Evolutionary conservation across 2,797 vertebrate genomes (phyloP).

Genomic region (Odontamblyopus rebecca): DNA sequence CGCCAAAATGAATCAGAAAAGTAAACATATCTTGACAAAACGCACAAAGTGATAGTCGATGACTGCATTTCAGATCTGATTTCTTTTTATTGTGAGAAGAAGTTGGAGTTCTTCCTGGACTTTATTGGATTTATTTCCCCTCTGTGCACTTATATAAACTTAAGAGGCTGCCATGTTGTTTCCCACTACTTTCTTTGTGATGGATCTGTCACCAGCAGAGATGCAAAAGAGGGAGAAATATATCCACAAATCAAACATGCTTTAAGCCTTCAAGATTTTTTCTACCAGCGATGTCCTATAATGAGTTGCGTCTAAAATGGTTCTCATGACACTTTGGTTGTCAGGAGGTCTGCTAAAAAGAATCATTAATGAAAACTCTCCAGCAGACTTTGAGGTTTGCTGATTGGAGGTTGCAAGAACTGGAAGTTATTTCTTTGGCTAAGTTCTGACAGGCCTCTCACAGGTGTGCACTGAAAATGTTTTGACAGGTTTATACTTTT

Average conservation of each 20-base stretch:
- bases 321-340: conserved; percentile 17
- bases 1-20: background rate
- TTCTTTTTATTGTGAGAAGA: conserved; percentile 16
- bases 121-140: background rate
- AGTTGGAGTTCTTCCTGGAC: background rate
- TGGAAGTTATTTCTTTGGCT: conserved; percentile 42
- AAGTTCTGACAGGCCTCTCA: conserved; percentile 44
- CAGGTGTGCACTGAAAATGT: conserved; percentile 19
- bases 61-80: background rate
- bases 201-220: conserved; percentile 31
- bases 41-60: background rate
- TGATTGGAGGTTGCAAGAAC: conserved; percentile 34
- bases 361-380: conserved; percentile 38
- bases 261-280: conserved; percentile 26
- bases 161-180: conserved; percentile 30
- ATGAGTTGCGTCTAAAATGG: conserved; percentile 4
- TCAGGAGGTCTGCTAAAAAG: conserved; percentile 34
- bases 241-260: conserved; percentile 37
- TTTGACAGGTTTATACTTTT: conserved; percentile 13
- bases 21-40: too few species aligned
- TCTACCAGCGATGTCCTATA: conserved; percentile 21
- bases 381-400: conserved; percentile 23
- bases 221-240: conserved; percentile 23
- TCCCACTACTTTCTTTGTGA: conserved; percentile 39
- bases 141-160: conserved; percentile 24